phyloP scores from a whole-genome alignment of 1,140 invertebrate genomes.

The Chironomus striatipennis region DNA sequence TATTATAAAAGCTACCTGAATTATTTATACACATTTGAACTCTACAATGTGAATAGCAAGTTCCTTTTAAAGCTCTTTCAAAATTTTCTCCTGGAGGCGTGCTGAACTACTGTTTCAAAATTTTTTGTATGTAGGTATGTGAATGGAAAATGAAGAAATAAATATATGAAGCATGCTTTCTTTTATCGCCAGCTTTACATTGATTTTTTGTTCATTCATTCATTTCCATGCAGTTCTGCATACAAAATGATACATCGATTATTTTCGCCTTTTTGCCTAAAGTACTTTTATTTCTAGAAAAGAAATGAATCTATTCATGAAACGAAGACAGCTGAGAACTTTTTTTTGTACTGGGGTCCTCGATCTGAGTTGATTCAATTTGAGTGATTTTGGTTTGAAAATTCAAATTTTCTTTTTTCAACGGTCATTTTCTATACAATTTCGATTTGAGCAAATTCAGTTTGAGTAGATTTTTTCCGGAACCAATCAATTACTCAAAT shows the following conservation, averaged over 20 bases:
- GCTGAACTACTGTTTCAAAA: background rate
- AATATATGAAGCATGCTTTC: background rate
- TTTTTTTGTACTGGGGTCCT: too few relatives aligned
- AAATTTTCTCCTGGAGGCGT: background rate
- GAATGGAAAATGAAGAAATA: too few relatives aligned
- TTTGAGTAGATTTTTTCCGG: too few relatives aligned
- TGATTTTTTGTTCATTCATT: conserved; percentile 5
- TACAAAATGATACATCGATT: background rate
- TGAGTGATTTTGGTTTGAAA: too few relatives aligned
- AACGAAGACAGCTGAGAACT: too few relatives aligned
- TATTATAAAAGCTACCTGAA: background rate
- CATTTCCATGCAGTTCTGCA: background rate
- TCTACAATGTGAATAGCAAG: background rate
- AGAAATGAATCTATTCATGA: background rate
- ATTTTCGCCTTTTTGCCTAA: background rate
- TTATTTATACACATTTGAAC: background rate
- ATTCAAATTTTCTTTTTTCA: too few relatives aligned
- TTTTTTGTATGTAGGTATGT: too few relatives aligned
- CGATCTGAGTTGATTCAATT: too few relatives aligned
- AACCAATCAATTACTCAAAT: too few relatives aligned
- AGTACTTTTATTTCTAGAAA: background rate
- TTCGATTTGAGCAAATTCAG: too few relatives aligned
- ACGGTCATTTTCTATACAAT: too few relatives aligned
- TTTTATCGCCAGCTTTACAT: background rate
- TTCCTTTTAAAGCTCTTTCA: conserved; percentile 4